A percentile compares a stretch with the other conserved stretches of the same genome.
Conservation (phyloP, 2,113 vertebrate genomes). For the Xenus cinereus region DNA sequence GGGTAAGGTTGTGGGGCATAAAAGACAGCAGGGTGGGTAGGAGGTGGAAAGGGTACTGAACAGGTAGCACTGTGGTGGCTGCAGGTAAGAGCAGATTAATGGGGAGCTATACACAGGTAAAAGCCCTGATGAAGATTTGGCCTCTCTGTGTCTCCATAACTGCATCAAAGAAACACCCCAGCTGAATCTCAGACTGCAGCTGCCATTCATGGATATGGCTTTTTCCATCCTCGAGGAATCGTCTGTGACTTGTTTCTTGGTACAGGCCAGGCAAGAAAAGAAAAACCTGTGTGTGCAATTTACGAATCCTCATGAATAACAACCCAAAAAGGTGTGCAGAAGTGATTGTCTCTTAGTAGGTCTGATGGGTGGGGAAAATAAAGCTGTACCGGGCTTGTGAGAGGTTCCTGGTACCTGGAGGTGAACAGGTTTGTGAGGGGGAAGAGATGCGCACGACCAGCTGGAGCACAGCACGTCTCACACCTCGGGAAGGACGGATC, state of each 20-base stretch:
- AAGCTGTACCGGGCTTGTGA: not conserved
- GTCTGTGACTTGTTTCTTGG: not conserved
- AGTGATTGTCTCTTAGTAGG: not conserved
- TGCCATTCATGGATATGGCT: not conserved
- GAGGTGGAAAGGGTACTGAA: not conserved
- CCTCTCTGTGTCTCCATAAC: not conserved
- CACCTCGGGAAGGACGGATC: not conserved
- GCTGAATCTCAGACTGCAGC: not conserved
- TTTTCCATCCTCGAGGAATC: not conserved
- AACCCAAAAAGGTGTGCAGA: not conserved
- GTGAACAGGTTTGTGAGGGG: not conserved
- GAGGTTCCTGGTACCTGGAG: not conserved
- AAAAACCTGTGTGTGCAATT: not conserved
- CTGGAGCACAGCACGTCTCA: not conserved
- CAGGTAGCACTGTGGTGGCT: rapidly evolving
- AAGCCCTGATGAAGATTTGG: not conserved
- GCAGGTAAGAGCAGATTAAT: not conserved
- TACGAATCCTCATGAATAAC: not conserved
- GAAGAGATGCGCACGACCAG: not conserved
- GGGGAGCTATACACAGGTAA: not conserved
- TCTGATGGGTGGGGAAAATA: not conserved
- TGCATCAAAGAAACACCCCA: not conserved
- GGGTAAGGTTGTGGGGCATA: not conserved
- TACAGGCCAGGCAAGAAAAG: too few species aligned
- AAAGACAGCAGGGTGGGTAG: not conserved